Evolutionary conservation across 2,888 invertebrate species (phyloP).

Genomic region (Venustoraphidia nigricollis): DNA sequence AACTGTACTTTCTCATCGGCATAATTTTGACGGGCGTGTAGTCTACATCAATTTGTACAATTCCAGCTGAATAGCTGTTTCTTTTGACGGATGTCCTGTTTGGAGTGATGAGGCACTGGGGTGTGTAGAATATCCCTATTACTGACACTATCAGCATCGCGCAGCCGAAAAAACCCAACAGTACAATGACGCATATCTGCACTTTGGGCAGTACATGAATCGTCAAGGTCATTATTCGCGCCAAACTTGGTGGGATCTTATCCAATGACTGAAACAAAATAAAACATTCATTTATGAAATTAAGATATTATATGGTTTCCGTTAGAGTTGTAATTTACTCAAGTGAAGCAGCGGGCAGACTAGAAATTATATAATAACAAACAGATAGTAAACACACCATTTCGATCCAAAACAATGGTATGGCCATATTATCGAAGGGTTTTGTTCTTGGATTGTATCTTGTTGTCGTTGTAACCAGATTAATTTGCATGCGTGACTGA

Average conservation of each 20-base stretch:
- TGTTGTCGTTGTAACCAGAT: slow-evolving; percentile 48
- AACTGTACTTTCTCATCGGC: not conserved
- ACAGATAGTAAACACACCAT: slow-evolving; percentile 19
- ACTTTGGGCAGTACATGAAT: slow-evolving; percentile 28
- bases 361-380: too few species aligned
- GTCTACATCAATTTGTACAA: not conserved
- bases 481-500: slow-evolving; percentile 53
- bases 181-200: slow-evolving; percentile 29
- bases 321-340: too few species aligned
- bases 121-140: slow-evolving; percentile 1
- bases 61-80: too few species aligned
- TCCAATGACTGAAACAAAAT: slow-evolving; percentile 26
- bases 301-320: too few species aligned
- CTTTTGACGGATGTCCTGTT: too few species aligned
- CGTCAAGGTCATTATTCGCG: slow-evolving; percentile 30
- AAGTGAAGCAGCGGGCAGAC: too few species aligned
- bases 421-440: slow-evolving; percentile 42
- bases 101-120: too few species aligned
- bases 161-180: slow-evolving; percentile 31
- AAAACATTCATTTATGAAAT: not conserved
- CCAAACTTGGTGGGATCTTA: slow-evolving; percentile 28
- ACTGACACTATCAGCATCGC: slow-evolving; percentile 24
- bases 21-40: slow-evolving; percentile 5
- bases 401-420: slow-evolving; percentile 61
- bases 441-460: slow-evolving; percentile 41